Evolutionary conservation across 2,113 vertebrate genomes (phyloP).

Genomic region (Oncorhynchus keta): DNA sequence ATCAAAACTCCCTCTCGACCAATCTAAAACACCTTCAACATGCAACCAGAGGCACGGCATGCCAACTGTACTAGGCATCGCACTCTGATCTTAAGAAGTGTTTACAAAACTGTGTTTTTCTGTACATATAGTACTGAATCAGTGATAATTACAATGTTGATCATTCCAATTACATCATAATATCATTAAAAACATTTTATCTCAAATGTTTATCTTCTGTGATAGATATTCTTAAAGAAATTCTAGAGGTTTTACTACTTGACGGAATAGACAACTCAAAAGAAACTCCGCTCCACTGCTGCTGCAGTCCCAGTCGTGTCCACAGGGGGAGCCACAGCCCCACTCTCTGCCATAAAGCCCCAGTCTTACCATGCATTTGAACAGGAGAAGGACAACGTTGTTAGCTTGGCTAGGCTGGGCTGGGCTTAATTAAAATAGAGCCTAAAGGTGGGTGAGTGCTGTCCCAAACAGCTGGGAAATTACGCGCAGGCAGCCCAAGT

Average conservation of each 20-base stretch:
- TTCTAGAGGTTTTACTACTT: neutral
- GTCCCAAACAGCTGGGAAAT: slow-evolving; percentile 33
- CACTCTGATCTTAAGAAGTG: no score
- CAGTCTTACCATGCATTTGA: slow-evolving; percentile 14
- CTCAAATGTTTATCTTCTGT: slow-evolving; percentile 19
- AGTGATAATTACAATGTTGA: no score
- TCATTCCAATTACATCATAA: no score
- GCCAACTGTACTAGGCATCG: no score
- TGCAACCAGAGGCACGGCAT: neutral
- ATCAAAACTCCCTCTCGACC: slow-evolving; percentile 51
- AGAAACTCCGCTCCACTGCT: neutral
- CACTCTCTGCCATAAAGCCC: slow-evolving; percentile 20
- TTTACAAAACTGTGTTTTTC: no score
- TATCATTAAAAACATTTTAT: no score
- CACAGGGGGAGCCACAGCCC: slow-evolving; percentile 1
- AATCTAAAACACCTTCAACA: slow-evolving; percentile 43
- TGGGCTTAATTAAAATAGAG: slow-evolving; percentile 27
- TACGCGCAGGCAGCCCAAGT: slow-evolving; percentile 3
- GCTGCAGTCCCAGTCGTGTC: no score
- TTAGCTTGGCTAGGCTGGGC: neutral
- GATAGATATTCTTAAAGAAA: neutral
- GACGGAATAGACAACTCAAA: neutral
- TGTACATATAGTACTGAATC: no score
- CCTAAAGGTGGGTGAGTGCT: slow-evolving; percentile 17
- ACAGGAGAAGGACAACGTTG: no score